These are phyloP conservation scores for Plestiodon gilberti DNA, from an alignment of 2,113 vertebrate species.

Conservation along the genomic window DNA sequence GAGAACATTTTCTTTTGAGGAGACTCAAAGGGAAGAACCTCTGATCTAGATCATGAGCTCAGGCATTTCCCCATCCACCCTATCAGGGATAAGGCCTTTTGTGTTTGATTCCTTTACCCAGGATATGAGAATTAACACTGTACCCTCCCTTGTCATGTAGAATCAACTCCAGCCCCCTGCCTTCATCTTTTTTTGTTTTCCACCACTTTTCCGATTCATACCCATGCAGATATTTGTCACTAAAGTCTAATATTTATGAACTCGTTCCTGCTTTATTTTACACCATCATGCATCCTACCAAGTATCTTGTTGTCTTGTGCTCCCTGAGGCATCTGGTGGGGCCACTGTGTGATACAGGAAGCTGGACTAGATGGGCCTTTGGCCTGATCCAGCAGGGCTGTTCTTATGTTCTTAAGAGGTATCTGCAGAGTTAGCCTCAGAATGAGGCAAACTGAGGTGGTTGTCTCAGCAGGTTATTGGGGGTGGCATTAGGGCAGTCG, in stretches of 20 bases:
- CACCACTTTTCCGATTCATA: not conserved
- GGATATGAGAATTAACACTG: not conserved
- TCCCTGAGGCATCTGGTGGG: no score
- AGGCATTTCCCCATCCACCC: not conserved
- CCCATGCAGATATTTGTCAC: conserved; percentile 23
- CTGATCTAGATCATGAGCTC: not conserved
- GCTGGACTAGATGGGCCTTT: no score
- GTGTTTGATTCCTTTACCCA: not conserved
- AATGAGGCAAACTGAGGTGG: no score
- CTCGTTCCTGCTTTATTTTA: not conserved
- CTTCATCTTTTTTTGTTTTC: not conserved
- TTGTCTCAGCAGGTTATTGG: no score
- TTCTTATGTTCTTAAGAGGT: no score
- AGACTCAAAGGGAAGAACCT: not conserved
- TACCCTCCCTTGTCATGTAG: conserved; percentile 5
- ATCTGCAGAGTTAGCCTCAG: no score
- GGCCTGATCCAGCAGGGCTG: no score
- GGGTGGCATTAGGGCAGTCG: no score
- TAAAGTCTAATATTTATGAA: conserved; percentile 46
- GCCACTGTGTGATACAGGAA: no score
- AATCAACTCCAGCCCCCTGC: conserved; percentile 12
- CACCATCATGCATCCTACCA: not conserved
- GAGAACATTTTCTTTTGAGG: not conserved
- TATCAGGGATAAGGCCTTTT: not conserved
- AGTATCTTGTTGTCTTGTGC: no score